phyloP scores from a whole-genome alignment of 2,797 vertebrate species.

The Eospalax fontanierii region DNA sequence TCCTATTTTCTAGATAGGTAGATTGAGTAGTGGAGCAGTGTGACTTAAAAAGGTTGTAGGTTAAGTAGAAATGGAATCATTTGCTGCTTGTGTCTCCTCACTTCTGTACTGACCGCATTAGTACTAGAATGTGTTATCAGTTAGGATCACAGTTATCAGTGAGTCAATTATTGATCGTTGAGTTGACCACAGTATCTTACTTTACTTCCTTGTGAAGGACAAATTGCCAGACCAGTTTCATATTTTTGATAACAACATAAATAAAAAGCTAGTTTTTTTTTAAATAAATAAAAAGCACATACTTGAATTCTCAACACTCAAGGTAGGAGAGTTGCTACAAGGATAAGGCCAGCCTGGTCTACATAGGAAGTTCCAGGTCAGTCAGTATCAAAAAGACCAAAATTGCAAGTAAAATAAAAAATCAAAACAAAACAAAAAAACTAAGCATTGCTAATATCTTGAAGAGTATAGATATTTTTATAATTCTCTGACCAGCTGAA shows the following conservation, averaged over 20 bases:
- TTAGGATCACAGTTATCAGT: background rate
- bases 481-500: background rate
- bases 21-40: background rate
- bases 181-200: background rate
- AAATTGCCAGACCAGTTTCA: background rate
- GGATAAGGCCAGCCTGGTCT: background rate
- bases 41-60: background rate
- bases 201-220: background rate
- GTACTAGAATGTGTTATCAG: background rate
- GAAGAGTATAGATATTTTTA: background rate
- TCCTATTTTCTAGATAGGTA: slow-evolving; percentile 19
- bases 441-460: background rate
- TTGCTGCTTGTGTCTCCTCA: background rate
- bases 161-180: background rate
- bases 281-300: too few species aligned
- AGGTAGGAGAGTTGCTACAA: background rate
- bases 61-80: background rate
- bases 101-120: background rate
- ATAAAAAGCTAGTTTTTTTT: background rate
- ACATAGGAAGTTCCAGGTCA: background rate
- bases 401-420: background rate
- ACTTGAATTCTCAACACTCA: background rate
- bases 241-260: background rate
- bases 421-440: background rate
- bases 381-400: background rate